These are phyloP conservation scores for Henricia sp. DNA, from an alignment of 53 echinoderm and acorn worm species.

Conservation along the genomic window DNA sequence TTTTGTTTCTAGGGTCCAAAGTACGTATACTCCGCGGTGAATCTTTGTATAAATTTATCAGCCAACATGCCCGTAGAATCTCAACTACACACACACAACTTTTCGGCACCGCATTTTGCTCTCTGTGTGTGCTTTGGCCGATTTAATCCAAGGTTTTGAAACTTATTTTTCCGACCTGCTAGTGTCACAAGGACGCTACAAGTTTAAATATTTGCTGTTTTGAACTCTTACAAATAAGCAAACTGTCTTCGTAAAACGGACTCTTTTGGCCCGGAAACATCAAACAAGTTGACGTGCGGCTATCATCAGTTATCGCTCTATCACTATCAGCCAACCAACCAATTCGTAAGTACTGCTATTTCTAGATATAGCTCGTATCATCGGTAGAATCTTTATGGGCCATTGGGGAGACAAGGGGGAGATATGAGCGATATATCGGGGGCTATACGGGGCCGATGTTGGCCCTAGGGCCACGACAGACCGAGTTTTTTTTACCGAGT, in stretches of 20 bases:
- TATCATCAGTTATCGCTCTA: slow-evolving; percentile 19
- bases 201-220: too few relatives aligned
- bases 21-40: too few relatives aligned
- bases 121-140: too few relatives aligned
- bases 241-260: slow-evolving; percentile 1
- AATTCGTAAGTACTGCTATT: slow-evolving; percentile 60
- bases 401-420: slow-evolving; percentile 53
- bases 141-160: too few relatives aligned
- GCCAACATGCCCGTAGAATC: too few relatives aligned
- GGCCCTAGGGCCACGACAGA: neutral
- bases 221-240: slow-evolving; percentile 3
- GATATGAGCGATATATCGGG: neutral
- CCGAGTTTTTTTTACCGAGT: too few relatives aligned
- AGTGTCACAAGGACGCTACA: too few relatives aligned
- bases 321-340: slow-evolving; percentile 16
- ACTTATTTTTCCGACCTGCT: too few relatives aligned
- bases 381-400: slow-evolving; percentile 53
- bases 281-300: slow-evolving; percentile 5
- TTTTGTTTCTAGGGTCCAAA: too few relatives aligned
- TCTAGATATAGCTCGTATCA: slow-evolving; percentile 3
- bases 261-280: neutral
- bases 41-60: too few relatives aligned
- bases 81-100: too few relatives aligned
- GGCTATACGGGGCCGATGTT: neutral
- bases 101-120: too few relatives aligned